Conservation (phyloP, 1,140 invertebrate species). For the Bombus confusus region DNA sequence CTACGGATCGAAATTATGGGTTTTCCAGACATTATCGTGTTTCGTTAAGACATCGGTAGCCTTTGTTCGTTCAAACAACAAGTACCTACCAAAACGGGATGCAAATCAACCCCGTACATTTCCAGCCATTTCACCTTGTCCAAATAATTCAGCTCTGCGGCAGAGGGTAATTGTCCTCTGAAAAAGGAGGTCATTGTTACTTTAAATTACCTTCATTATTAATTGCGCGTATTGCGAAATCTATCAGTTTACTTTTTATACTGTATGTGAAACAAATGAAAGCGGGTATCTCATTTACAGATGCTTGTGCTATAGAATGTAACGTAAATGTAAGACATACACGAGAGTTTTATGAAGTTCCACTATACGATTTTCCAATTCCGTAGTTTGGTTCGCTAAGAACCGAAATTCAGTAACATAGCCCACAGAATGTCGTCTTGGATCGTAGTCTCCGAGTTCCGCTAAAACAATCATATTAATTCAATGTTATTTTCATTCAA, state of each 20-base stretch:
- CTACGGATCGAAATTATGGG: slow-evolving; percentile 83
- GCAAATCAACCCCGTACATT: slow-evolving; percentile 92
- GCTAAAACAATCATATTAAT: slow-evolving; percentile 84
- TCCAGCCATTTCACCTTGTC: slow-evolving; percentile 92
- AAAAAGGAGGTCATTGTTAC: slow-evolving; percentile 60
- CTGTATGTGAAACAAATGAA: too few relatives aligned
- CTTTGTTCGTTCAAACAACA: not conserved
- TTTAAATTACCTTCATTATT: not conserved
- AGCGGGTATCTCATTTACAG: too few relatives aligned
- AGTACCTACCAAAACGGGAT: slow-evolving; percentile 88
- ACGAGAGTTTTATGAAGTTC: slow-evolving; percentile 94
- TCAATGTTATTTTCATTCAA: not conserved
- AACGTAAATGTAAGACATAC: slow-evolving; percentile 83
- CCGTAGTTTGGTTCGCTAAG: slow-evolving; percentile 95
- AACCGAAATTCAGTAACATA: slow-evolving; percentile 99
- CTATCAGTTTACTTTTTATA: too few relatives aligned
- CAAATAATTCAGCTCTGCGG: slow-evolving; percentile 89
- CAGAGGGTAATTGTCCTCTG: slow-evolving; percentile 87
- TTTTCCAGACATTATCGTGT: slow-evolving; percentile 22
- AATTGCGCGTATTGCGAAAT: not conserved
- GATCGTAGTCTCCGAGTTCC: slow-evolving; percentile 98
- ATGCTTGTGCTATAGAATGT: not conserved
- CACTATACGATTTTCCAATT: slow-evolving; percentile 93
- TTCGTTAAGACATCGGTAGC: not conserved
- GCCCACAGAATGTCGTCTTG: slow-evolving; percentile 92